Percentiles rank a stretch among this genome's conserved stretches.
phyloP scores from a whole-genome alignment of 1,140 invertebrate species.

The Nephila pilipes region DNA sequence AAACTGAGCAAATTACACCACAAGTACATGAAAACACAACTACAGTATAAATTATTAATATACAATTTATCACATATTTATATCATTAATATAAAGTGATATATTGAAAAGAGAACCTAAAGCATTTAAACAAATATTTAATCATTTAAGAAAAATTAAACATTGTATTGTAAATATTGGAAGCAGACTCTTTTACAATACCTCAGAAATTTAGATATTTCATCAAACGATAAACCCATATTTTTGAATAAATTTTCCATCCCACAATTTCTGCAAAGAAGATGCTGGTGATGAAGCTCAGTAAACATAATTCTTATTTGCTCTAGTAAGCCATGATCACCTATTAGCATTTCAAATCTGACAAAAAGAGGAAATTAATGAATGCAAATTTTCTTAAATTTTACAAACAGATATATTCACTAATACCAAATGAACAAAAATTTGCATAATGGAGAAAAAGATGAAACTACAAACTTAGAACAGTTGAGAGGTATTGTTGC shows the following conservation, averaged over 20 bases:
- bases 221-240: slow-evolving; percentile 37
- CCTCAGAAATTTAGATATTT: slow-evolving; percentile 5
- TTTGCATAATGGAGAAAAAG: not conserved
- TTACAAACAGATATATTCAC: not conserved
- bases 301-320: slow-evolving; percentile 13
- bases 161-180: too few species aligned
- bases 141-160: too few species aligned
- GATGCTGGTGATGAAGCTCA: slow-evolving; percentile 52
- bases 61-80: too few species aligned
- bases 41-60: too few species aligned
- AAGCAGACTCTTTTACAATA: not conserved
- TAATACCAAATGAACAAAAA: too few species aligned
- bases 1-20: too few species aligned
- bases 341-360: slow-evolving; percentile 48
- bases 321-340: slow-evolving; percentile 42
- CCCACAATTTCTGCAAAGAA: slow-evolving; percentile 54
- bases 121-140: too few species aligned
- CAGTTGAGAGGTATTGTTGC: not conserved
- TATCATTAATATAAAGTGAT: too few species aligned
- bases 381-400: not conserved
- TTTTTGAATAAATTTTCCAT: slow-evolving; percentile 16
- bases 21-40: too few species aligned
- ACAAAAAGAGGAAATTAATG: not conserved
- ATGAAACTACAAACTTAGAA: not conserved
- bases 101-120: too few species aligned